Evolutionary conservation across 2,797 vertebrate species (phyloP).

Genomic region (Semaprochilodus insignis): DNA sequence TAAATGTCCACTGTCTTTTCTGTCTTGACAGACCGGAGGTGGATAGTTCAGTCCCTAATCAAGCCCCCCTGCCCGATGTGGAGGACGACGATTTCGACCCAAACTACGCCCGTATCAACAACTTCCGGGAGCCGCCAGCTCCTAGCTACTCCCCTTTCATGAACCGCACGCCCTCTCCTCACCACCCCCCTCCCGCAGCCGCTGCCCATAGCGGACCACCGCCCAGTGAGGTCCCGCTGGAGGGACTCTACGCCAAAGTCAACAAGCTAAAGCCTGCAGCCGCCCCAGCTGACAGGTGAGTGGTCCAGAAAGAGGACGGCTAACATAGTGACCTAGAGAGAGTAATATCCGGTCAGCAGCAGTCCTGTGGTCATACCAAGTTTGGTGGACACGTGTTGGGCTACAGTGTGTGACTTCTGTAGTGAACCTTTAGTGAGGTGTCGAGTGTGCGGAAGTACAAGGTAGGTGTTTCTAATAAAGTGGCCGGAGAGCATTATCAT

Average conservation of each 20-base stretch:
- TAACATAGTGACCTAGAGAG: no score
- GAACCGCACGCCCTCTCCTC: slow-evolving; percentile 75
- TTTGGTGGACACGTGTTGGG: no score
- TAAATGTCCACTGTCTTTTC: neutral
- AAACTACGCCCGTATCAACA: slow-evolving; percentile 91
- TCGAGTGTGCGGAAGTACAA: no score
- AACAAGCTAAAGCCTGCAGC: slow-evolving; percentile 82
- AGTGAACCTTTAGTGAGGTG: no score
- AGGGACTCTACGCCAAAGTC: slow-evolving; percentile 93
- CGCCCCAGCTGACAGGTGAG: slow-evolving; percentile 77
- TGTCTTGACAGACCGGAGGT: slow-evolving; percentile 35
- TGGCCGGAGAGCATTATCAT: no score
- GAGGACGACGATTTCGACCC: slow-evolving; percentile 93
- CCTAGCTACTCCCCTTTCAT: slow-evolving; percentile 61
- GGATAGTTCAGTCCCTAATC: slow-evolving; percentile 66
- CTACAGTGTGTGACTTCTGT: no score
- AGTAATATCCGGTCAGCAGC: no score
- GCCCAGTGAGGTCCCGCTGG: slow-evolving; percentile 80
- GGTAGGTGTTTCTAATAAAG: no score
- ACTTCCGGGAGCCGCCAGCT: slow-evolving; percentile 83
- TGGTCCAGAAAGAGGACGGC: neutral
- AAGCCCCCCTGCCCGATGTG: slow-evolving; percentile 75
- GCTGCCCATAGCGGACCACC: slow-evolving; percentile 68
- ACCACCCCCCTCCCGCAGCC: slow-evolving; percentile 32
- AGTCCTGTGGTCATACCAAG: no score